A percentile compares a stretch with the other conserved stretches of the same genome.
Conservation (phyloP, 2,113 vertebrate genomes). For the Lutjanus erythropterus region DNA sequence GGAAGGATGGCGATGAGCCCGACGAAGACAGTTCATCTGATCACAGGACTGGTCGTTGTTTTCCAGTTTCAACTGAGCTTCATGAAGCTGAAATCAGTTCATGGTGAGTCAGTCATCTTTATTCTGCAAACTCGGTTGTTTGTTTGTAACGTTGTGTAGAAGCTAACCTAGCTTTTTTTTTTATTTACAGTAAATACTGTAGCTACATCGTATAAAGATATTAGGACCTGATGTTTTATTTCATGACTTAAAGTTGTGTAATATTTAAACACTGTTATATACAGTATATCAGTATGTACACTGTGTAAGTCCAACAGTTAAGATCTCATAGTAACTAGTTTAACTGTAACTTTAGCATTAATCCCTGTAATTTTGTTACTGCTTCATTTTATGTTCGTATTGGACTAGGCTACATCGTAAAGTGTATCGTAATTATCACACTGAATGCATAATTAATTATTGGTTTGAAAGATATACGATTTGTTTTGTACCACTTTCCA, state of each 20-base stretch:
- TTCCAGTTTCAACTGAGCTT: constrained; percentile 63
- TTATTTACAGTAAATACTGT: too few relatives aligned
- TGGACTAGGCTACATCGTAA: too few relatives aligned
- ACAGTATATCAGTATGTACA: too few relatives aligned
- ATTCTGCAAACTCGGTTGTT: too few relatives aligned
- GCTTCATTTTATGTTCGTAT: not conserved
- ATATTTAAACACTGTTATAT: not conserved
- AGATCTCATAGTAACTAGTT: too few relatives aligned
- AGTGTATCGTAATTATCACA: not conserved
- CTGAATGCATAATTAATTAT: too few relatives aligned
- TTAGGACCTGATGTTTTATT: not conserved
- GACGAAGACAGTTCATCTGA: constrained; percentile 44
- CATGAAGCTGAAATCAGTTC: constrained; percentile 10
- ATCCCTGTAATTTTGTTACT: not conserved
- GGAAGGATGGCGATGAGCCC: constrained; percentile 43
- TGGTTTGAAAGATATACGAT: not conserved
- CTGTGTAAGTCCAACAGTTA: too few relatives aligned
- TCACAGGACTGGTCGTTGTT: constrained; percentile 64
- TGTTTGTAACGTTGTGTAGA: too few relatives aligned
- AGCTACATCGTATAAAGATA: too few relatives aligned
- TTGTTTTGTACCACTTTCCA: not conserved
- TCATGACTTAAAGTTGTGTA: not conserved
- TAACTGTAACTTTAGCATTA: not conserved
- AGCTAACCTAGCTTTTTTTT: too few relatives aligned
- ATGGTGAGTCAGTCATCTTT: too few relatives aligned